phyloP scores from a whole-genome alignment of 2,888 invertebrate species.

The Tetramorium bicarinatum region DNA sequence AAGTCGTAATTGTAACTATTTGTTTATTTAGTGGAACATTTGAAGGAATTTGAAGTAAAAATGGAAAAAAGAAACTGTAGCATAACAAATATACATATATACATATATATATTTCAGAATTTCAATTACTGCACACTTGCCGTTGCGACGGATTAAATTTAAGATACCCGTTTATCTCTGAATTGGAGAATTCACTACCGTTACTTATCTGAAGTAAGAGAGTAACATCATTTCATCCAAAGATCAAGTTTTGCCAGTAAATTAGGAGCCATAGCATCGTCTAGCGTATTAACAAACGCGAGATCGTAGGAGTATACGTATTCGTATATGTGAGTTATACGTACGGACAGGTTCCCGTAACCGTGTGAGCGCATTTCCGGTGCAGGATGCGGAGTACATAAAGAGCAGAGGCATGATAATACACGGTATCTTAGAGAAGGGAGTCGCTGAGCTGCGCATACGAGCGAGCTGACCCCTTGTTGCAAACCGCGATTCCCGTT shows the following conservation, averaged over 20 bases:
- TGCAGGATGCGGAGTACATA: slow-evolving; percentile 49
- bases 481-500: slow-evolving; percentile 63
- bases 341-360: slow-evolving; percentile 30
- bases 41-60: background rate
- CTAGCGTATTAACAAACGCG: slow-evolving; percentile 31
- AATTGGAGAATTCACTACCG: slow-evolving; percentile 26
- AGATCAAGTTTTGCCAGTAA: slow-evolving; percentile 67
- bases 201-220: slow-evolving; percentile 53
- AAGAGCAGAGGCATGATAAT: slow-evolving; percentile 49
- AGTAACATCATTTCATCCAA: slow-evolving; percentile 60
- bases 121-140: background rate
- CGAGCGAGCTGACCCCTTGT: slow-evolving; percentile 55
- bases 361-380: slow-evolving; percentile 57
- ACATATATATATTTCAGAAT: background rate
- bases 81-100: background rate
- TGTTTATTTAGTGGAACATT: background rate
- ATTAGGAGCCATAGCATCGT: slow-evolving; percentile 59
- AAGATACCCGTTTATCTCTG: background rate
- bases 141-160: background rate
- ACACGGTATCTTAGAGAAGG: slow-evolving; percentile 60
- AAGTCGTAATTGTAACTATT: background rate
- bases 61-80: background rate
- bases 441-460: slow-evolving; percentile 42
- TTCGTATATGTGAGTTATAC: background rate
- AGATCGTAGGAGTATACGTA: background rate